phyloP scores from a whole-genome alignment of 2,797 vertebrate species.

The Zenarchopterus dispar region DNA sequence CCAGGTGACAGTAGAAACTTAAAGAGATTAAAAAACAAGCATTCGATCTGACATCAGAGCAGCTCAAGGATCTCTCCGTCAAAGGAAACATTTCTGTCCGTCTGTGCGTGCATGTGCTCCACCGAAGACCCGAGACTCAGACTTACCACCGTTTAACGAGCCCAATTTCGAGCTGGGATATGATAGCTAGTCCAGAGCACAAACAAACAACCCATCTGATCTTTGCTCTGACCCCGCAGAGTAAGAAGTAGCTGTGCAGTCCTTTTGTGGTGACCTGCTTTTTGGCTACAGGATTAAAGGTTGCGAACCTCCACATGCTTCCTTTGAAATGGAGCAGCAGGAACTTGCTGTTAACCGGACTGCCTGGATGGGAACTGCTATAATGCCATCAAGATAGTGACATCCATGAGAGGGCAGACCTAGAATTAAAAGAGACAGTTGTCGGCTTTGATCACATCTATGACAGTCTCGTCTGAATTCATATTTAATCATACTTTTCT shows the following conservation, averaged over 20 bases:
- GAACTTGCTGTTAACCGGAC: conserved; percentile 47
- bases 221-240: conserved; percentile 45
- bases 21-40: conserved; percentile 1
- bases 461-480: too few relatives aligned
- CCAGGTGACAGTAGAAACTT: background rate
- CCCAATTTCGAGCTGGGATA: background rate
- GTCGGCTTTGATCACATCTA: too few relatives aligned
- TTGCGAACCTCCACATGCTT: conserved; percentile 46
- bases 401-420: background rate
- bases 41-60: background rate
- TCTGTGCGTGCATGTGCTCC: background rate
- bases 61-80: background rate
- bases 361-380: conserved; percentile 50
- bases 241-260: conserved; percentile 29
- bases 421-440: too few relatives aligned
- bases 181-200: conserved; percentile 12
- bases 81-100: conserved; percentile 17
- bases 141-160: conserved; percentile 78
- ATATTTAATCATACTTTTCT: too few relatives aligned
- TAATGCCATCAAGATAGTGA: conserved; percentile 5
- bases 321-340: conserved; percentile 67
- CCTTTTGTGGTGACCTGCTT: conserved; percentile 47
- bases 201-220: conserved; percentile 32
- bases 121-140: conserved; percentile 51
- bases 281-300: conserved; percentile 67